phyloP scores from a whole-genome alignment of 2,797 vertebrate species.

The Sciaenops ocellatus region DNA sequence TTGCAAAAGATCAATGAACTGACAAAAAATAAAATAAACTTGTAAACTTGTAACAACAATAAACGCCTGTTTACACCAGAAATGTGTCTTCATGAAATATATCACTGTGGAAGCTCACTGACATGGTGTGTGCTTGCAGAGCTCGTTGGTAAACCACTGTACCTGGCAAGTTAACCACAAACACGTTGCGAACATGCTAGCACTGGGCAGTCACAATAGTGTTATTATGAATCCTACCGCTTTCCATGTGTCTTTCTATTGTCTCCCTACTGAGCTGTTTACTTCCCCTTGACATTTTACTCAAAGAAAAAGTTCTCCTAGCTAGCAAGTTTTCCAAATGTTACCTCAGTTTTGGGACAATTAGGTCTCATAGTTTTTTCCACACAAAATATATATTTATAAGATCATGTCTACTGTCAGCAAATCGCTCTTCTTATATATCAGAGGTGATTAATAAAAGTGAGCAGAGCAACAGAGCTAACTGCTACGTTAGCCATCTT shows the following conservation, averaged over 20 bases:
- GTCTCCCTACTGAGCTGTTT: background rate
- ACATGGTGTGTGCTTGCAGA: background rate
- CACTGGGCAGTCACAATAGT: background rate
- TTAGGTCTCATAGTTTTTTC: background rate
- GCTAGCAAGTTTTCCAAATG: background rate
- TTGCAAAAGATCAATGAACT: background rate
- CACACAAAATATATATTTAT: background rate
- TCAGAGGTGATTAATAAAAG: background rate
- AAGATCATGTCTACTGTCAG: background rate
- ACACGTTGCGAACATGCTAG: background rate
- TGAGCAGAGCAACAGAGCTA: no score
- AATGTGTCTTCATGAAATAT: background rate
- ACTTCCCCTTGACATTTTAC: background rate
- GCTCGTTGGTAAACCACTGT: background rate
- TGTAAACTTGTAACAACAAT: background rate
- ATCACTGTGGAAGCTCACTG: background rate
- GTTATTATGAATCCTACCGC: no score
- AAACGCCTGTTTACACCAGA: background rate
- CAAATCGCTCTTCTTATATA: background rate
- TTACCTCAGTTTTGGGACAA: background rate
- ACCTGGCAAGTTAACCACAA: background rate
- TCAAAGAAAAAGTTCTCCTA: no score
- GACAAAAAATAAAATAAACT: background rate
- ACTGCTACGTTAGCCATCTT: no score
- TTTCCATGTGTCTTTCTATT: background rate